Base-by-base conservation (phyloP, 2,113 vertebrate species). In the Alligator sinensis region DNA sequence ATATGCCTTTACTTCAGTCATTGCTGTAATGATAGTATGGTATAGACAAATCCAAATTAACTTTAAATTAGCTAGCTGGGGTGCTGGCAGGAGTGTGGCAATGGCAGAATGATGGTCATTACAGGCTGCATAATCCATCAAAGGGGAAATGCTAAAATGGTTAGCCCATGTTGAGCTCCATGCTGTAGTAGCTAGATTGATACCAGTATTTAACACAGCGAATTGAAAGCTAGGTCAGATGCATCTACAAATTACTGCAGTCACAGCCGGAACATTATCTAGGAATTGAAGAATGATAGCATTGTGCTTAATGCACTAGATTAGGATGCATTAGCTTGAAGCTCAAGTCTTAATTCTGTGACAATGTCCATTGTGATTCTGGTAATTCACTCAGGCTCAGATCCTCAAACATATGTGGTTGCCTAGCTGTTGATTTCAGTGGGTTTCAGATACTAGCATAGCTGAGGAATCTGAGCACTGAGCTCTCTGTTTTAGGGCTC, bases 171-270 rank as follows among this genome's bases (percentile, higher is more conserved):
- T 27, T 82, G 30, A 58, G 82, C 61, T 61, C 72, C 34, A 4
- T 75, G 59, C 3, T 81, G 54, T 72, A 24, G 19, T 0, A 4
- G 21, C 12, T 90, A 86, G 78, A 5, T 30, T 80, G 66, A 4
- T 30, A 66, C 84, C 34, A 87, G 30, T 63, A 77, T 16, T 63
- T 74, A 55, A 24, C 4, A 25, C 3, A 77, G 14, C 24, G 62
- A 76, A 27, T 0, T 0, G 0, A 80, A n/a, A 57, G 3, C 1
- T 60, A 17, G 47, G 47, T 4, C 1, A 0, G n/a, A 21, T 57
- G 62, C 83, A 16, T 63, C 4, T 57, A 6, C 64, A 6, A 1
- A 2, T 61, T 63, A 81, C 88, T 90, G 28, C 6, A 81, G 54
- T 74, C 16, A 54, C 30, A 58, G 6, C 2, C 3, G 22, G 12